Base-by-base conservation (phyloP, 2,888 invertebrate species). In the Pomacea canaliculata region DNA sequence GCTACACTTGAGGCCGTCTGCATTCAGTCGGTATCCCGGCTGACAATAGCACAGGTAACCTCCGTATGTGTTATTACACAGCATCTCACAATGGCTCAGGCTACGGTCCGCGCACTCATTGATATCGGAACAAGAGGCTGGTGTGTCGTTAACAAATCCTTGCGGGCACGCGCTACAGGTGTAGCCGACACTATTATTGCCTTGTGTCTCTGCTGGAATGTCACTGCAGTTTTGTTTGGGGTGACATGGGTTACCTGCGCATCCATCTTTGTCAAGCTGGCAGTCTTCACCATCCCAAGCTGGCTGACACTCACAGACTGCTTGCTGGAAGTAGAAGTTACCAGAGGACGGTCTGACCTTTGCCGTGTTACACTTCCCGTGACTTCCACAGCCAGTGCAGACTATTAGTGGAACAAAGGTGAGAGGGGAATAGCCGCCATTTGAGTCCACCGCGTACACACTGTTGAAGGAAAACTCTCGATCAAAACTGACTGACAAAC, bases 11-110 rank as follows among this genome's bases (percentile, higher is more conserved):
- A 2, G 59, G 37, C 72, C 48, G 23, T 72, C 68, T 8, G 71
- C 60, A 63, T 69, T 73, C 23, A 89, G 82, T 51, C 85, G 75
- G 78, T 83, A 88, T 7, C 89, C 89, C 49, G 76, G 77, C 46
- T 70, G 69, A 81, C 85, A 86, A 2, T 77, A 67, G 81, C 86
- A 86, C 48, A 76, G 78, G 80, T 87, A 92, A 60, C 90, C 85
- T 16, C 92, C 92, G 19, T 85, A 81, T 37, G 84, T 83, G 82
- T 92, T 92, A 46, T 85, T 83, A 84, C 92, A 92, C 65, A 88
- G 84, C 73, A 90, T 91, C 51, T 89, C 89, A 83, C 92, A 92
- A 3, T 89, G 85, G 37, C 81, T 80, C 16, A 18, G 10, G 7
- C 87, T 84, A n/a, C 80, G 82, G 76, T 89, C 89, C 48, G 79